Evolutionary conservation across 2,888 invertebrate genomes (phyloP), one percentile per base, ranked within the genome.

Genomic region (Gymnocheta viridis): DNA sequence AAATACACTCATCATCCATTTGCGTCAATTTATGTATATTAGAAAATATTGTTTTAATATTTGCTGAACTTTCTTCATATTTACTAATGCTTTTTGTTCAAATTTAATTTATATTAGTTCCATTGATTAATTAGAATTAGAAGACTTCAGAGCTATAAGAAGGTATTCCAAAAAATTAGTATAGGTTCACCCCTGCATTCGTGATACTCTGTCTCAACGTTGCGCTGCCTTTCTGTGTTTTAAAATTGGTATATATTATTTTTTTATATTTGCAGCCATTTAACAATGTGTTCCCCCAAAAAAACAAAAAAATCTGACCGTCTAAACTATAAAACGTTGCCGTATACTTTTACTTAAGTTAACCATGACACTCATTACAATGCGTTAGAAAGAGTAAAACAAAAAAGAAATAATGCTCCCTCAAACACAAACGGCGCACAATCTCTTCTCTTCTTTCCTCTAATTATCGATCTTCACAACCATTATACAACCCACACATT

Each of bases 321-420:
- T 73, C 62, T 78, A 84, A 84, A 24, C 56, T 49, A 67, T 69
- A 72, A 77, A 81, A 81, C 69, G 81, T 77, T 81, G 80, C 81
- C 81, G 77, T 84, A 84, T 81, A 81, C 81, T 78, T 84, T 81
- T 77, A 73, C 81, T 77, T 80, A 69, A 81, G 84, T 77, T 81
- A 84, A 84, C 81, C 62, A 73, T 72, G 72, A 76, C 76, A 66
- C 76, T 80, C 80, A 76, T 54, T 74, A 56, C 17, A 69, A 69
- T 82, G 74, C 69, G 81, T 76, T 82, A 82, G 81, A 82, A 82
- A 82, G 81, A 82, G 81, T 82, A 76, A 67, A 81, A 62, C 4
- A 41, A 80, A 73, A 60, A 73, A 58, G 49, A 66, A 73, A 67
- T 35, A 7, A 49, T 64, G 32, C 35, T 82, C 47, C 60, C 81